Evolutionary conservation across 2,797 vertebrate species (phyloP), one percentile per base, ranked within the genome.

Genomic region (Molossus alvarezi): DNA sequence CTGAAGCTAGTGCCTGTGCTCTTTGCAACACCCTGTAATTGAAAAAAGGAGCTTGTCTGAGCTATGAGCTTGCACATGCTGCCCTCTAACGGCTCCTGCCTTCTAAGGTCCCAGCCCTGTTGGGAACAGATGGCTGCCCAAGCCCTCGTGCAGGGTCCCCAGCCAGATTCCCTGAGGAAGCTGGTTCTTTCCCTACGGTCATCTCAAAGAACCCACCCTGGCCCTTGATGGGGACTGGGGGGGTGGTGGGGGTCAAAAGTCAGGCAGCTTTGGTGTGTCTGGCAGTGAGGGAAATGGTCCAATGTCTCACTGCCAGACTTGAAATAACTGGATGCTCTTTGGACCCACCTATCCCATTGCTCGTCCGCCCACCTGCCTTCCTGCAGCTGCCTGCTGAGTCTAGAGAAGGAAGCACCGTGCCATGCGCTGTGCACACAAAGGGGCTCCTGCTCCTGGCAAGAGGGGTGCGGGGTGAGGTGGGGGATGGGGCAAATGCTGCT

Each of bases 1-100:
- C 96, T 67, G 93, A 95, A 71, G 48, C 21, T 17, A 11, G 62
- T 6, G 45, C 51, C 60, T 94, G 55, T 94, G 60, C 82, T 60
- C 80, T 60, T 72, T 21, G 88, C 87, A 91, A 94, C 69, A 65
- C n/a, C 76, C 75, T 88, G 95, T 45, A 71, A 79, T 53, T 73
- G 84, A 29, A 69, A 25, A n/a, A 69, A 33, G 75, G 12, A 23
- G n/a, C 45, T 12, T 48, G 5, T 69, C 41, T 12, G 18, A 45
- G 8, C 27, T 20, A 7, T 88, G 85, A 20, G n/a, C 64, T 90
- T 81, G 97, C 94, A 27, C 96, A 93, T 98, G 97, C 98, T 98
- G 98, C 98, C 98, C 98, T 98, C 98, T 99, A 97, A 97, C 2
- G 98, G 98, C 65, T 84, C 79, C 45, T 0, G 45, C 9, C 37